Evolutionary conservation across 1,140 invertebrate species (phyloP).

Genomic region (Microplitis mediator): DNA sequence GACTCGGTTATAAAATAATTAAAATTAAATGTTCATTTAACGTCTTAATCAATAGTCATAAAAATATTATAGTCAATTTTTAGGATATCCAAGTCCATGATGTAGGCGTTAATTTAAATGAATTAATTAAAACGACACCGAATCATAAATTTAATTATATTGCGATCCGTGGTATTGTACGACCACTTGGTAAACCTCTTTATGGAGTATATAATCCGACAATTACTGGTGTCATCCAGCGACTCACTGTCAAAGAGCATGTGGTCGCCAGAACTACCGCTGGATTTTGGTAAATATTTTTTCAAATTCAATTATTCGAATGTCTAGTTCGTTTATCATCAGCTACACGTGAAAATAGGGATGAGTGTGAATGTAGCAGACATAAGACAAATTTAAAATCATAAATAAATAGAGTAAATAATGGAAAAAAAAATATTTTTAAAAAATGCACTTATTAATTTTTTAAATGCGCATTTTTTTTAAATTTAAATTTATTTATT

Average conservation of each 20-base stretch:
- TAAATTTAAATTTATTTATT: no score
- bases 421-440: no score
- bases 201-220: conserved; percentile 71
- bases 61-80: conserved; percentile 31
- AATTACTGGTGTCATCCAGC: conserved; percentile 76
- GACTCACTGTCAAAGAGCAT: conserved; percentile 76
- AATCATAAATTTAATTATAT: conserved; percentile 73
- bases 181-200: conserved; percentile 74
- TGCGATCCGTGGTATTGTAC: conserved; percentile 73
- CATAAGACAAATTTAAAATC: no score
- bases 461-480: no score
- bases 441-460: no score
- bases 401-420: no score
- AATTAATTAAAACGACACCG: conserved; percentile 65
- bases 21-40: no score
- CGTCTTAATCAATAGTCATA: conserved; percentile 3
- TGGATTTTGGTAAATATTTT: conserved; percentile 71
- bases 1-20: not conserved
- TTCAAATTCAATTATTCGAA: conserved; percentile 5
- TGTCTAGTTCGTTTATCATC: not conserved
- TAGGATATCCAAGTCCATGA: conserved; percentile 71
- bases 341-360: no score
- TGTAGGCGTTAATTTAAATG: conserved; percentile 67
- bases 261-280: conserved; percentile 74
- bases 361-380: no score